Conservation (phyloP, 2,888 invertebrate species). For the Lithophane ornitopus region DNA sequence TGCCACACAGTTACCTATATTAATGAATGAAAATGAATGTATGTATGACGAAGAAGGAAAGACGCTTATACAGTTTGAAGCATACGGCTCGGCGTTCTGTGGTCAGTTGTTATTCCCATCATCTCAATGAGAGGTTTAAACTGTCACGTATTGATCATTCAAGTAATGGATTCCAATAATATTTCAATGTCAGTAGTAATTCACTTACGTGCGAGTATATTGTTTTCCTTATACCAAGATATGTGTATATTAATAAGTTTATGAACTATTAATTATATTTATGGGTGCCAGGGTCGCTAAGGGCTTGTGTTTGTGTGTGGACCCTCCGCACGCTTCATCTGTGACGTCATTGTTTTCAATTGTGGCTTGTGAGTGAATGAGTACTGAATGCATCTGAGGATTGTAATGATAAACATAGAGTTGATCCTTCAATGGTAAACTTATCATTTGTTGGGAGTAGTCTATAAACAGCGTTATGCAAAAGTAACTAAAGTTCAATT, state of each 20-base stretch:
- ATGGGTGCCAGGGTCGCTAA: conserved; percentile 54
- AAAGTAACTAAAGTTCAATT: background rate
- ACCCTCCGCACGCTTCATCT: conserved; percentile 3
- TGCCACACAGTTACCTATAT: background rate
- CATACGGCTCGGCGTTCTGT: background rate
- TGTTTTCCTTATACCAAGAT: conserved; percentile 56
- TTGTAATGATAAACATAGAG: conserved; percentile 16
- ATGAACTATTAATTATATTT: conserved; percentile 44
- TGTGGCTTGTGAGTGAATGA: conserved; percentile 3
- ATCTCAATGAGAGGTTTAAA: conserved; percentile 6
- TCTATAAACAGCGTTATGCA: background rate
- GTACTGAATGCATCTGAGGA: conserved; percentile 15
- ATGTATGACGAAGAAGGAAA: background rate
- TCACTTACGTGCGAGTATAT: conserved; percentile 15
- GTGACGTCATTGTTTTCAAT: conserved; percentile 44
- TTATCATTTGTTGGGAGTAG: background rate
- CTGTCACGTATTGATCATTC: conserved; percentile 3
- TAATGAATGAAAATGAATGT: conserved; percentile 6
- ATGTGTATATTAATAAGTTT: conserved; percentile 20
- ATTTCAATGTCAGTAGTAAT: conserved; percentile 48
- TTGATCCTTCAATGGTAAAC: background rate
- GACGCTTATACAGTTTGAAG: background rate
- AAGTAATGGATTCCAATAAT: conserved; percentile 30
- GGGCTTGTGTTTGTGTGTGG: conserved; percentile 7
- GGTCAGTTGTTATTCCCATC: background rate